phyloP scores from a whole-genome alignment of 1,140 invertebrate species.

The Lordiphosa clarofinis region DNA sequence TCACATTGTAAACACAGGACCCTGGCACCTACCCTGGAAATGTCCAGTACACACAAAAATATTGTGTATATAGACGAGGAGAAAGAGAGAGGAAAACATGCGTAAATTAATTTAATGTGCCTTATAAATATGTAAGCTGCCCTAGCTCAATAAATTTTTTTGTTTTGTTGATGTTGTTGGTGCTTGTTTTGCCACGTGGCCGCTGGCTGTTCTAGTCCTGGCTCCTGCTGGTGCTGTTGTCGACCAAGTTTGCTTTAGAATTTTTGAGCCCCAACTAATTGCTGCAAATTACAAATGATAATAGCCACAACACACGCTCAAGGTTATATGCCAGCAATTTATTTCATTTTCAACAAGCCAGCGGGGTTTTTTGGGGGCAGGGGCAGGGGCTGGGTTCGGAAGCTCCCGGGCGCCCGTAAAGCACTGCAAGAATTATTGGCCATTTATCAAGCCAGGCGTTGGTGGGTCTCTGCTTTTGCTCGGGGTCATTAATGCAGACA shows the following conservation, averaged over 20 bases:
- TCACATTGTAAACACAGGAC: slow-evolving; percentile 21
- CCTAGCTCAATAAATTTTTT: slow-evolving; percentile 68
- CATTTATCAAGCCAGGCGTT: slow-evolving; percentile 70
- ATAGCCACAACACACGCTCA: slow-evolving; percentile 78
- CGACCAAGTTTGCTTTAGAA: slow-evolving; percentile 74
- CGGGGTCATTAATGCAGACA: slow-evolving; percentile 23
- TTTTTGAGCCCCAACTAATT: slow-evolving; percentile 77
- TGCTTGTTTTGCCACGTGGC: slow-evolving; percentile 55
- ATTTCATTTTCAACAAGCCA: slow-evolving; percentile 63
- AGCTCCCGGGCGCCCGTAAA: slow-evolving; percentile 31
- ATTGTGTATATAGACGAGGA: slow-evolving; percentile 23
- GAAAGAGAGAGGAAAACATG: slow-evolving; percentile 55
- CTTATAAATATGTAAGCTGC: slow-evolving; percentile 75
- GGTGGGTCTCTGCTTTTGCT: slow-evolving; percentile 13
- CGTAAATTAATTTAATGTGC: slow-evolving; percentile 77
- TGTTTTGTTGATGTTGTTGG: slow-evolving; percentile 39
- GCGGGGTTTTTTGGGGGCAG: not conserved
- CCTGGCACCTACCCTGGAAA: not conserved
- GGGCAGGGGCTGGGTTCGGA: not conserved
- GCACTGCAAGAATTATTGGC: slow-evolving; percentile 74
- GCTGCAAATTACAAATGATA: slow-evolving; percentile 77
- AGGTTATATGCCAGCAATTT: slow-evolving; percentile 73
- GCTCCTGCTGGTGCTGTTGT: slow-evolving; percentile 38
- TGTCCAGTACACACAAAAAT: not conserved
- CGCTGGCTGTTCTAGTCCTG: slow-evolving; percentile 20